phyloP scores from a whole-genome alignment of 1,140 invertebrate genomes.

The Vanessa atalanta region DNA sequence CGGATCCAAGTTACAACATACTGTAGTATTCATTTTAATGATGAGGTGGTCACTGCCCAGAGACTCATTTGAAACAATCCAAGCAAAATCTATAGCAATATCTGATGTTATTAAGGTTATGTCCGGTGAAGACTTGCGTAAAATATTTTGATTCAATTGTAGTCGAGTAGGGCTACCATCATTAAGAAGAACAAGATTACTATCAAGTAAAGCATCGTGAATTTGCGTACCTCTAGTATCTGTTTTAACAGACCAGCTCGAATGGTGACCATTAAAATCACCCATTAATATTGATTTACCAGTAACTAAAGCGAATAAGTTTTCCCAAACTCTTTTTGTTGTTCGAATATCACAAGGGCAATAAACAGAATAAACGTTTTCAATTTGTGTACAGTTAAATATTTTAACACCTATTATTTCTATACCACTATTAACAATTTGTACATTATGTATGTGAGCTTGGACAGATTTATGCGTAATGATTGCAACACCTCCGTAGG shows the following conservation, averaged over 20 bases:
- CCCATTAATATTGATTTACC: constrained; percentile 30
- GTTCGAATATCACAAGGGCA: constrained; percentile 32
- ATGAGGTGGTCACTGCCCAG: constrained; percentile 33
- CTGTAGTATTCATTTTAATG: constrained; percentile 21
- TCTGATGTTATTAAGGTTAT: constrained; percentile 19
- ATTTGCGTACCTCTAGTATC: constrained; percentile 33
- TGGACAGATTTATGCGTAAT: constrained; percentile 33
- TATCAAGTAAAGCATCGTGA: constrained; percentile 26
- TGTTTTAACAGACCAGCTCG: constrained; percentile 35
- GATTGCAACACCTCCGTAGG: constrained; percentile 39
- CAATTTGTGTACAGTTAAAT: constrained; percentile 9
- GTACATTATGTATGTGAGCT: constrained; percentile 9
- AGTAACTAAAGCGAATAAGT: constrained; percentile 32
- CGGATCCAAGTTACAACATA: constrained; percentile 46
- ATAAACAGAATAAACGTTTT: constrained; percentile 33
- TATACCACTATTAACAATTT: neutral
- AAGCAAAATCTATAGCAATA: constrained; percentile 27
- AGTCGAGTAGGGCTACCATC: constrained; percentile 19
- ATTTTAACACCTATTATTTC: neutral
- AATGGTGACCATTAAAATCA: constrained; percentile 32
- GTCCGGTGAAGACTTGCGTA: constrained; percentile 29
- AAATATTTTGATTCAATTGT: constrained; percentile 10
- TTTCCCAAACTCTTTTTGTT: constrained; percentile 39
- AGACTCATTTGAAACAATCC: constrained; percentile 23
- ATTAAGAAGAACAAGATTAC: constrained; percentile 30